Base-by-base conservation (phyloP, 2,888 invertebrate species). In the Stenodera caucasica region DNA sequence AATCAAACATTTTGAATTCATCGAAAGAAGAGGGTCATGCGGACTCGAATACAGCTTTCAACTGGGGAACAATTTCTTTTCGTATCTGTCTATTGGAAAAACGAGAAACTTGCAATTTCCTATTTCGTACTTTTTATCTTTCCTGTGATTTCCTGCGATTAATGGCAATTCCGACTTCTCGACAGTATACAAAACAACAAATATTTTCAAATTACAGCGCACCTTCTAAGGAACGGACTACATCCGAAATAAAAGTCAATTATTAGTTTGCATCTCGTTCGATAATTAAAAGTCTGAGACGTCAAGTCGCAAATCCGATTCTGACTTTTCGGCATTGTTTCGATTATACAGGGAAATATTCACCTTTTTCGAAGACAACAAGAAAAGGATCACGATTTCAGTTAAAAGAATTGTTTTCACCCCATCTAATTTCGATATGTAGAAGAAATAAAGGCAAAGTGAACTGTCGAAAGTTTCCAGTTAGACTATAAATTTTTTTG, bases 391-490 rank as follows among this genome's bases (percentile, higher is more conserved):
- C 37, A 40, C 37, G 37, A 40, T 18, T 9, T 40, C 37, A 40
- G 8, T 15, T 40, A 40, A 40, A 18, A 9, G 37, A 18, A 40
- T 40, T 3, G 2, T 18, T 18, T 9, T n/a, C n/a, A n/a, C 37
- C 37, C 18, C 9, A 40, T 40, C 37, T 40, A 29, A 4, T 29
- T 6, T 29, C 11, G 37, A 18, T 40, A 40, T 40, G 37, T 40
- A 40, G 5, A 40, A 40, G 37, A 18, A 40, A 40, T 18, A 40
- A 18, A 40, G 37, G 37, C 18, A 40, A 40, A 40, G 37, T 40
- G 37, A 40, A 40, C 37, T 40, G 37, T 40, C 18, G 18, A 40
- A 40, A 40, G 37, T 40, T 40, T 40, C 37, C 37, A 18, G 37
- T 40, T 40, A 1, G 18, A 40, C 37, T 40, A 40, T 40, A 40